Base-by-base conservation (phyloP, 2,888 invertebrate species). In the Stenodera caucasica region DNA sequence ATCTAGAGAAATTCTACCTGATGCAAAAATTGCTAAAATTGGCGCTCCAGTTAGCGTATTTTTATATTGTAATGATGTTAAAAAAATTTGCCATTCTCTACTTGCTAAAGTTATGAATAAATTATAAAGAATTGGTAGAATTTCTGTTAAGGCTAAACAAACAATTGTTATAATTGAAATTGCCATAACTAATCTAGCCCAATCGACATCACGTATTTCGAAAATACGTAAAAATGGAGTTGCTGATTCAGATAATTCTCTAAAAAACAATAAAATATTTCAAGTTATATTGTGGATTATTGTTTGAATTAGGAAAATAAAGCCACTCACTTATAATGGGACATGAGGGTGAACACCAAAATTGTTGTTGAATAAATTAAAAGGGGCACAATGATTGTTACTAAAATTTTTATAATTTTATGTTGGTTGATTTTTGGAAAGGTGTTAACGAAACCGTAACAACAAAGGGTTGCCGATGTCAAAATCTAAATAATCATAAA, bases 1-100 rank as follows among this genome's bases (percentile, higher is more conserved):
- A n/a, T n/a, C n/a, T n/a, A n/a, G n/a, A n/a, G 1, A 14, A 9
- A 70, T 12, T 76, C 64, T 70, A 85, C 86, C 86, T 72, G 85
- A 86, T 57, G 85, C 85, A 70, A 87, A 86, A 33, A 86, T 85
- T n/a, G 86, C 87, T 26, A 86, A 73, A 2, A 87, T 84, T 2
- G 86, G 86, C 63, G 86, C 86, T 30, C 86, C 86, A 49, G 86
- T 87, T 9, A 84, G 81, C 2, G 83, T 77, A 67, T 84, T 86
- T 71, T 85, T 84, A 63, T 86, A 86, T 12, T 86, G 83, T 78
- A 87, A 82, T 1, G 85, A 84, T 50, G 85, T 81, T 9, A 87
- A 85, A 29, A 88, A 80, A 18, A 87, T 84, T 64, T 84, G 83
- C 86, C 86, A 87, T 69, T 86, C 86, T 1, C 84, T 84, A 9